Percentiles rank a stretch among this genome's conserved stretches.
Evolutionary conservation across 1,140 invertebrate genomes (phyloP).

Genomic region (Ceratosolen solmsi): DNA sequence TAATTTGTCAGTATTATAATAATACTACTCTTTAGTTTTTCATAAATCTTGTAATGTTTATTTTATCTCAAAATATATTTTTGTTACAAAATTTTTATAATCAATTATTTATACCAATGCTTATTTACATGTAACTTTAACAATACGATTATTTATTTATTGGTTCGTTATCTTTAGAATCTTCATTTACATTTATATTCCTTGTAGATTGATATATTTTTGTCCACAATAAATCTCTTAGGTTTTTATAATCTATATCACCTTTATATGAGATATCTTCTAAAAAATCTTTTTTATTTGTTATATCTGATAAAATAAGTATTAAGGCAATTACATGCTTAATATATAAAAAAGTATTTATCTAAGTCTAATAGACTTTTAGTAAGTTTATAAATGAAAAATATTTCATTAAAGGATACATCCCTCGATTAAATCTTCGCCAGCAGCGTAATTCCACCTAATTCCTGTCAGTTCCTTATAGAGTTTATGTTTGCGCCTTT

Average conservation of each 20-base stretch:
- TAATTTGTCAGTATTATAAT: constrained; percentile 34
- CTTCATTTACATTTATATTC: neutral
- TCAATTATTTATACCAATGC: neutral
- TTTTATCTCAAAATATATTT: constrained; percentile 37
- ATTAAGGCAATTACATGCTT: constrained; percentile 38
- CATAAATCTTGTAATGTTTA: constrained; percentile 28
- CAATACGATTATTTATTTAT: constrained; percentile 13
- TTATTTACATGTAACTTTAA: neutral
- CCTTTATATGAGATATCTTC: constrained; percentile 35
- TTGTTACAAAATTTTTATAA: constrained; percentile 30
- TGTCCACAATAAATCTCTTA: constrained; percentile 38
- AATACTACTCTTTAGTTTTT: neutral
- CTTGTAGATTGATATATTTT: constrained; percentile 35
- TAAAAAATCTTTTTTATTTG: constrained; percentile 49
- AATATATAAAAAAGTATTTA: neutral
- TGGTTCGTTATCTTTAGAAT: constrained; percentile 30
- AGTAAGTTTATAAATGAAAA: constrained; percentile 18
- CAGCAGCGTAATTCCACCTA: constrained; percentile 46
- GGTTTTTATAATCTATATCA: constrained; percentile 29
- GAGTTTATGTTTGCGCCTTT: constrained; percentile 52
- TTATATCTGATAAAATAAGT: constrained; percentile 45
- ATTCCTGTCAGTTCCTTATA: constrained; percentile 48
- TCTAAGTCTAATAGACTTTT: neutral
- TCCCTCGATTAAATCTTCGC: constrained; percentile 39
- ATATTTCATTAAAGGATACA: constrained; percentile 48